A percentile compares a stretch with the other conserved stretches of the same genome.
These are phyloP conservation scores for Yponomeuta evonymella DNA, from an alignment of 2,888 invertebrate species.

Conservation along the genomic window DNA sequence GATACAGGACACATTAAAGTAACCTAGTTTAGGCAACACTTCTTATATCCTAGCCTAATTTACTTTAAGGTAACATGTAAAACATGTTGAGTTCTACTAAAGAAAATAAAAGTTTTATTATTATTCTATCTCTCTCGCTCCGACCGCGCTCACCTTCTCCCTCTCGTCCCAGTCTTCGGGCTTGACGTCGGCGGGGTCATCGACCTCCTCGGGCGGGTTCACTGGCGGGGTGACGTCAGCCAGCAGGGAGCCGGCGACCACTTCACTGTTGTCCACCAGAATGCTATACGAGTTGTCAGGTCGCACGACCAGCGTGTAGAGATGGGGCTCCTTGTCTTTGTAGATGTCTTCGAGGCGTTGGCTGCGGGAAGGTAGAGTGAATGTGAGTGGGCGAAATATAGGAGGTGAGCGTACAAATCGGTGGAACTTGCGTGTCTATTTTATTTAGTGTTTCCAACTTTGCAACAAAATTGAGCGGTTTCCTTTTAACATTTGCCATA, in stretches of 20 bases:
- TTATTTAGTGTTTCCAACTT: too few species aligned
- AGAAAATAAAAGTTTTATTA: too few species aligned
- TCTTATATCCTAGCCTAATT: too few species aligned
- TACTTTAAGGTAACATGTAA: too few species aligned
- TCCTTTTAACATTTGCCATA: too few species aligned
- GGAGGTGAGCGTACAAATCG: too few species aligned
- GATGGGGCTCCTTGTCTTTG: slow-evolving; percentile 95
- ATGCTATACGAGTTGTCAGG: slow-evolving; percentile 98
- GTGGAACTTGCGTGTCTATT: too few species aligned
- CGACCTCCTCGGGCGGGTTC: slow-evolving; percentile 95
- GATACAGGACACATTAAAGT: too few species aligned
- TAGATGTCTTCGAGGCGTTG: slow-evolving; percentile 89
- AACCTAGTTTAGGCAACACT: too few species aligned
- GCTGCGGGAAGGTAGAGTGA: slow-evolving; percentile 38
- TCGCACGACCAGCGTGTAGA: slow-evolving; percentile 95
- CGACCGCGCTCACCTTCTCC: slow-evolving; percentile 47
- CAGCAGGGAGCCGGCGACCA: slow-evolving; percentile 90
- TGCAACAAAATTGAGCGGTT: too few species aligned
- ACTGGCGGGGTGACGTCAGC: slow-evolving; percentile 95
- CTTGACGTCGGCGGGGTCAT: slow-evolving; percentile 89
- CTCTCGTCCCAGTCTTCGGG: slow-evolving; percentile 98
- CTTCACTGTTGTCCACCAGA: slow-evolving; percentile 87
- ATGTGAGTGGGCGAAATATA: background rate
- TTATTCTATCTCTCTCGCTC: too few species aligned
- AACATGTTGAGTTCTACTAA: too few species aligned